phyloP scores from a whole-genome alignment of 2,888 invertebrate genomes.

The Trissolcus brochymenae region DNA sequence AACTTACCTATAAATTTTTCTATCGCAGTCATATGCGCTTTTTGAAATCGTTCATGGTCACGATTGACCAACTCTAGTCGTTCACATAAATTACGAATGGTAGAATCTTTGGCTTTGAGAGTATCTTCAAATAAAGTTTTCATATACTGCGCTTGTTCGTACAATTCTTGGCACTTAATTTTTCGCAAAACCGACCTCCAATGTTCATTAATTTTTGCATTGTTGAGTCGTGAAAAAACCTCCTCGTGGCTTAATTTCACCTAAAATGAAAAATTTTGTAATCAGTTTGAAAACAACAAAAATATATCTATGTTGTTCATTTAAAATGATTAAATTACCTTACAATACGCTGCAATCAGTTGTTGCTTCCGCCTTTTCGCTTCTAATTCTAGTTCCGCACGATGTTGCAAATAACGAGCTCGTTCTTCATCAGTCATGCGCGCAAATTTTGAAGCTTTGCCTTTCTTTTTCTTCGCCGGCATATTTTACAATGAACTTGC shows the following conservation, averaged over 20 bases:
- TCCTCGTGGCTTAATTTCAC: constrained; percentile 90
- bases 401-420: constrained; percentile 87
- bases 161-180: constrained; percentile 86
- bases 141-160: constrained; percentile 82
- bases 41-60: constrained; percentile 84
- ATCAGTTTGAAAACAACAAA: not conserved
- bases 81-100: constrained; percentile 81
- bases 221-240: constrained; percentile 85
- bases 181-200: constrained; percentile 88
- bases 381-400: constrained; percentile 89
- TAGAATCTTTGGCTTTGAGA: constrained; percentile 83
- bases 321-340: constrained; percentile 78
- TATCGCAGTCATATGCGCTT: constrained; percentile 84
- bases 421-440: constrained; percentile 92
- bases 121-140: constrained; percentile 80
- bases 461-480: constrained; percentile 82
- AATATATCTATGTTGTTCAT: not conserved
- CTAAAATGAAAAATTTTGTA: constrained; percentile 75
- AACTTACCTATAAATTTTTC: constrained; percentile 71
- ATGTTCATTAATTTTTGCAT: constrained; percentile 90
- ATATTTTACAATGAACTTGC: constrained; percentile 44
- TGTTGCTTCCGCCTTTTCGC: constrained; percentile 87
- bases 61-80: constrained; percentile 85
- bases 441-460: constrained; percentile 85
- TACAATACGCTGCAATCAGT: constrained; percentile 87